Percentiles rank a stretch among this genome's conserved stretches.
phyloP scores from a whole-genome alignment of 2,888 invertebrate genomes.

The Timema podura region DNA sequence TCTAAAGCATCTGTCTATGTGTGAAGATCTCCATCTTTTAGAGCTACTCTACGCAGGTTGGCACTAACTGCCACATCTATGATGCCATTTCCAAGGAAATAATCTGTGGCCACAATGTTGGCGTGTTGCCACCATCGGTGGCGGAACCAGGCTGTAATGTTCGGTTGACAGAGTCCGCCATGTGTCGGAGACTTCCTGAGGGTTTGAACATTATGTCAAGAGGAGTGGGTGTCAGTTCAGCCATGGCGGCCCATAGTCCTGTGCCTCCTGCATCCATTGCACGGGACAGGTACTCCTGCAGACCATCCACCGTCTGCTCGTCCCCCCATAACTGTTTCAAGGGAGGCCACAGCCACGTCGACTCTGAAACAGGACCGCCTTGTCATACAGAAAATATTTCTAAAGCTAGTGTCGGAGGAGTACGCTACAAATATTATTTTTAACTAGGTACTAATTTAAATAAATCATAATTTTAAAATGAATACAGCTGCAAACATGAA shows the following conservation, averaged over 20 bases:
- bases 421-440: too few relatives aligned
- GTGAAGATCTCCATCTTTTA: not conserved
- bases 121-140: conserved; percentile 45
- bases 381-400: too few relatives aligned
- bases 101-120: conserved; percentile 51
- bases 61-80: conserved; percentile 48
- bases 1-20: too few relatives aligned
- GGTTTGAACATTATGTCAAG: conserved; percentile 42
- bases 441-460: too few relatives aligned
- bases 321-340: conserved; percentile 64
- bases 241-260: conserved; percentile 48
- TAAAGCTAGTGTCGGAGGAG: too few relatives aligned
- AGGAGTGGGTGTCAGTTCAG: conserved; percentile 50
- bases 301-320: conserved; percentile 43
- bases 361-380: conserved; percentile 44
- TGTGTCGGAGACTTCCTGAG: conserved; percentile 45
- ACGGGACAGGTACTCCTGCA: conserved; percentile 37
- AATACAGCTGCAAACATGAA: too few relatives aligned
- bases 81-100: conserved; percentile 49
- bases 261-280: conserved; percentile 22
- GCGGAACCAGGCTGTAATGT: conserved; percentile 46
- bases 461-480: too few relatives aligned
- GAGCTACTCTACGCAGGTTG: conserved; percentile 37
- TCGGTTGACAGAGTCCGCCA: conserved; percentile 48
- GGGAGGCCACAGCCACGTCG: conserved; percentile 59